These are phyloP conservation scores for Montipora sp. DNA, from an alignment of 64 coral and sea anemone genomes.

Conservation along the genomic window DNA sequence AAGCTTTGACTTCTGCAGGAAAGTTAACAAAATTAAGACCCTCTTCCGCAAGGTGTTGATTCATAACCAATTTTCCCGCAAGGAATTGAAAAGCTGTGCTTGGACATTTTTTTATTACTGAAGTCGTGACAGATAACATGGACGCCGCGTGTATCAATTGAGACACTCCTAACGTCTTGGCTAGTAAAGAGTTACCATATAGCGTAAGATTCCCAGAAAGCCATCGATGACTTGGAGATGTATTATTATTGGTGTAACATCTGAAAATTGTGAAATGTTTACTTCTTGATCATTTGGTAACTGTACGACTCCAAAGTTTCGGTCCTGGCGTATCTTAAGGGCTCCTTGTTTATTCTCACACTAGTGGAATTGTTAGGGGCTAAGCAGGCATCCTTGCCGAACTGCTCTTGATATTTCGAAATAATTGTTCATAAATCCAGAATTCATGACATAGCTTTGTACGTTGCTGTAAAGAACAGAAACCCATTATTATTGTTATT, in stretches of 20 bases:
- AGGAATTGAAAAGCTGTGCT: too few relatives aligned
- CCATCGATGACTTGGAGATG: neutral
- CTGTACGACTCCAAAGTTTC: neutral
- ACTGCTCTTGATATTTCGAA: slow-evolving; percentile 2
- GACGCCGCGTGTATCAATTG: neutral
- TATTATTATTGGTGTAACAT: neutral
- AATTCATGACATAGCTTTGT: slow-evolving; percentile 1
- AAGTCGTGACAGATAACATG: neutral
- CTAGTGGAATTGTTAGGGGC: neutral
- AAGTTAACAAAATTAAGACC: too few relatives aligned
- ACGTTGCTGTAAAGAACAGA: slow-evolving; percentile 6
- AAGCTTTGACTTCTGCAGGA: too few relatives aligned
- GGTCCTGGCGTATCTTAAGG: neutral
- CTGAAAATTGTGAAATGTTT: slow-evolving; percentile 1
- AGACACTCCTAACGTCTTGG: neutral
- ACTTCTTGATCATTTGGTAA: neutral
- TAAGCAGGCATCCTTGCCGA: neutral
- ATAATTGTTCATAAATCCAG: neutral
- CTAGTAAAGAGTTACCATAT: neutral
- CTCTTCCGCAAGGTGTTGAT: too few relatives aligned
- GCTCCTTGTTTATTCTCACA: neutral
- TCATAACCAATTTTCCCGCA: too few relatives aligned
- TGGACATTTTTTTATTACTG: too few relatives aligned
- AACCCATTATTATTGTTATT: neutral
- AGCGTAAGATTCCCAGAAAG: neutral